phyloP scores from a whole-genome alignment of 2,888 invertebrate genomes.

The Cyrtodaria siliqua region DNA sequence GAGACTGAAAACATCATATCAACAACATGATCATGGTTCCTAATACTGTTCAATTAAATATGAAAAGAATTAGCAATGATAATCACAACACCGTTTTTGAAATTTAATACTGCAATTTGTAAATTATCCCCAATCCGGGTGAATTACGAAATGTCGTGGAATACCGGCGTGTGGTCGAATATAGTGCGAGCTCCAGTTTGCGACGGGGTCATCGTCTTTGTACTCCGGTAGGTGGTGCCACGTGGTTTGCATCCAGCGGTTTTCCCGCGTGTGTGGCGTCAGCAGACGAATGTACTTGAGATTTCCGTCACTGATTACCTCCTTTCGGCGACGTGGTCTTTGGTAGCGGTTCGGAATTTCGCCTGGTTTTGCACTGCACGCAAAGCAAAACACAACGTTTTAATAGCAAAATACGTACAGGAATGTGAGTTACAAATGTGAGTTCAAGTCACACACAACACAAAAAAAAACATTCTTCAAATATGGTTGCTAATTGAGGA shows the following conservation, averaged over 20 bases:
- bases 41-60: too few relatives aligned
- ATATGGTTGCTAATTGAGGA: too few relatives aligned
- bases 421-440: too few relatives aligned
- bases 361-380: constrained; percentile 35
- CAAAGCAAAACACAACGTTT: constrained; percentile 6
- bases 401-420: too few relatives aligned
- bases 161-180: constrained; percentile 71
- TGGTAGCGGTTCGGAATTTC: constrained; percentile 1
- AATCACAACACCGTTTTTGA: constrained; percentile 1
- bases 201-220: constrained; percentile 68
- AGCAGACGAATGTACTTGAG: constrained; percentile 74
- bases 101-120: too few relatives aligned
- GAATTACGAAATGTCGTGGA: constrained; percentile 81
- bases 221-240: constrained; percentile 83
- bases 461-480: too few relatives aligned
- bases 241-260: constrained; percentile 82
- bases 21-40: too few relatives aligned
- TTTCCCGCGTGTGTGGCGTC: constrained; percentile 75
- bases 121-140: constrained; percentile 82
- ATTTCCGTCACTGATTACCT: constrained; percentile 51
- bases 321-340: constrained; percentile 23
- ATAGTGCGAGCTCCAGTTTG: constrained; percentile 78
- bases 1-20: too few relatives aligned
- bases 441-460: too few relatives aligned
- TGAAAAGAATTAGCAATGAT: too few relatives aligned